Evolutionary conservation across 2,113 vertebrate species (phyloP).

Genomic region (Dipodomys stephensi): DNA sequence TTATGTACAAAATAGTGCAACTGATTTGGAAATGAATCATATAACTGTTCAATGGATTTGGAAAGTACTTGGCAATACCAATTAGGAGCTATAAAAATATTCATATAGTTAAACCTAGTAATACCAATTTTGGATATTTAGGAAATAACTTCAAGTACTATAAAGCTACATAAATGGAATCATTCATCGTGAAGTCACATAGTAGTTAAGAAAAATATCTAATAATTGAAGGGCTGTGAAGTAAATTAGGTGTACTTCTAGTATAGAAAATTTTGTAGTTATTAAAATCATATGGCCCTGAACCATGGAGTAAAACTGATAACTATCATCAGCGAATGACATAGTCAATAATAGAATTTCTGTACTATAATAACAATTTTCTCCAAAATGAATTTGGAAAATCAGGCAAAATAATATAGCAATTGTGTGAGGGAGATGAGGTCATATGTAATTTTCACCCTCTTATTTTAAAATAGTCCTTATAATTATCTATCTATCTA

Average conservation of each 20-base stretch:
- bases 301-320: not conserved
- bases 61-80: slow-evolving; percentile 27
- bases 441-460: not conserved
- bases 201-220: not conserved
- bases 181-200: slow-evolving; percentile 8
- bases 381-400: slow-evolving; percentile 12
- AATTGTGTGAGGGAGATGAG: not conserved
- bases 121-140: slow-evolving; percentile 41
- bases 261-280: not conserved
- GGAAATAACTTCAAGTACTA: slow-evolving; percentile 54
- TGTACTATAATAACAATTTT: not conserved
- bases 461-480: slow-evolving; percentile 33
- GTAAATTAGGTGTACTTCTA: slow-evolving; percentile 9
- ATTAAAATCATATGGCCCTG: slow-evolving; percentile 1
- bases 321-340: not conserved
- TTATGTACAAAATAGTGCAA: not conserved
- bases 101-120: slow-evolving; percentile 37
- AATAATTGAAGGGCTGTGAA: slow-evolving; percentile 29
- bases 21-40: slow-evolving; percentile 31
- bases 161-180: slow-evolving; percentile 33
- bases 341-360: not conserved
- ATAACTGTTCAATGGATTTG: slow-evolving; percentile 19
- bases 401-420: slow-evolving; percentile 13
- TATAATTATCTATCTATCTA: not conserved
- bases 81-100: slow-evolving; percentile 5